Evolutionary conservation across 2,113 vertebrate genomes (phyloP).

Genomic region (Cacatua alba): DNA sequence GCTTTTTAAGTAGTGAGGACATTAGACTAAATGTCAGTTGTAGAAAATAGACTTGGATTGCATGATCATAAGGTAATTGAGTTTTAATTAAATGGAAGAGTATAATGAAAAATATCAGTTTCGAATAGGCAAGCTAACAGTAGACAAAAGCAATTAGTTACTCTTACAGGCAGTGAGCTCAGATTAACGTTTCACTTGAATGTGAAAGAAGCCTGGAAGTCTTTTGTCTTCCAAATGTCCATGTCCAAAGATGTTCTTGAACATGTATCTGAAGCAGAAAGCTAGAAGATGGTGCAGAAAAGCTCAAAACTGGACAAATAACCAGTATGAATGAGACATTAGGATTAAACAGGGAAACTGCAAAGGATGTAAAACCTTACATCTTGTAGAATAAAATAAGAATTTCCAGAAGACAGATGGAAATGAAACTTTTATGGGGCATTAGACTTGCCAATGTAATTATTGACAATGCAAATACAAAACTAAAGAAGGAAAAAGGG

Average conservation of each 20-base stretch:
- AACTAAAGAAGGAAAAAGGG: background rate
- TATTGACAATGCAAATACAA: background rate
- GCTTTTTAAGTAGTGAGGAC: background rate
- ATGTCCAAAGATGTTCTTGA: background rate
- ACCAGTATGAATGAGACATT: background rate
- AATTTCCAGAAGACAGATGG: background rate
- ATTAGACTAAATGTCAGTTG: background rate
- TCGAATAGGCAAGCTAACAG: background rate
- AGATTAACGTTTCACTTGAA: background rate
- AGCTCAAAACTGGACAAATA: background rate
- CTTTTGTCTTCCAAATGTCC: background rate
- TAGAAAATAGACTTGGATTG: background rate
- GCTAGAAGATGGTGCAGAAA: background rate
- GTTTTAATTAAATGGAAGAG: background rate
- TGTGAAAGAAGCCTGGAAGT: background rate
- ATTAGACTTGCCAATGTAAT: background rate
- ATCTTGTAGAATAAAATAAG: background rate
- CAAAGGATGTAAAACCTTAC: background rate
- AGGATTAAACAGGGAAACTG: background rate
- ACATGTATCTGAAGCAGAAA: background rate
- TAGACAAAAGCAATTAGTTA: background rate
- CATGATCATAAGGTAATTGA: background rate
- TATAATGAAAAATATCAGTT: background rate
- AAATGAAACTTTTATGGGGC: background rate
- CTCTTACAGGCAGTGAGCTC: background rate